phyloP scores from a whole-genome alignment of 2,797 vertebrate genomes.

The Phoxinus dragarum region DNA sequence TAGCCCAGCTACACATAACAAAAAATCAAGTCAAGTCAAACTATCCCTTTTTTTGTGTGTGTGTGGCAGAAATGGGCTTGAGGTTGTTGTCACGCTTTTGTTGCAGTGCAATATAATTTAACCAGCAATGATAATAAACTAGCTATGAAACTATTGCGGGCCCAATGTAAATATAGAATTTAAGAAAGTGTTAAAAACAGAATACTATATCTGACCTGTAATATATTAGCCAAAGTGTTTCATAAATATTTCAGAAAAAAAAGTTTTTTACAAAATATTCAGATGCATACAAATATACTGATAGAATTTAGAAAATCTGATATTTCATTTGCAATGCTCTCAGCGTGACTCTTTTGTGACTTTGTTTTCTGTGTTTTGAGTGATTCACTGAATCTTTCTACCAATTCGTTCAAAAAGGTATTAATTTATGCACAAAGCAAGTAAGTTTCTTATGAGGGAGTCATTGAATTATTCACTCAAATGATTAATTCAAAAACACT shows the following conservation, averaged over 20 bases:
- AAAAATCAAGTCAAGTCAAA: not conserved
- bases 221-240: not conserved
- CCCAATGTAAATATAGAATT: not conserved
- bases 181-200: not conserved
- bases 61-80: not conserved
- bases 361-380: not conserved
- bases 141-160: not conserved
- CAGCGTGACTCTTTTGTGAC: not conserved
- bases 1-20: not conserved
- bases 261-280: too few relatives aligned
- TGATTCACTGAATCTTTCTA: constrained; percentile 3
- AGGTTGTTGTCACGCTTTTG: constrained; percentile 7
- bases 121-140: not conserved
- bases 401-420: not conserved
- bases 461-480: not conserved
- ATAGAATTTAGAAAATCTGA: not conserved
- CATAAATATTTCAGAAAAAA: not conserved
- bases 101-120: not conserved
- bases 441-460: not conserved
- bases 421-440: not conserved
- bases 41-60: not conserved
- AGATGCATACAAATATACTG: not conserved
- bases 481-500: not conserved
- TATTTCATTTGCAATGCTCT: not conserved
- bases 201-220: not conserved